Evolutionary conservation across 1,140 invertebrate genomes (phyloP), one percentile per base, ranked within the genome.

Genomic region (Goniozus legneri): DNA sequence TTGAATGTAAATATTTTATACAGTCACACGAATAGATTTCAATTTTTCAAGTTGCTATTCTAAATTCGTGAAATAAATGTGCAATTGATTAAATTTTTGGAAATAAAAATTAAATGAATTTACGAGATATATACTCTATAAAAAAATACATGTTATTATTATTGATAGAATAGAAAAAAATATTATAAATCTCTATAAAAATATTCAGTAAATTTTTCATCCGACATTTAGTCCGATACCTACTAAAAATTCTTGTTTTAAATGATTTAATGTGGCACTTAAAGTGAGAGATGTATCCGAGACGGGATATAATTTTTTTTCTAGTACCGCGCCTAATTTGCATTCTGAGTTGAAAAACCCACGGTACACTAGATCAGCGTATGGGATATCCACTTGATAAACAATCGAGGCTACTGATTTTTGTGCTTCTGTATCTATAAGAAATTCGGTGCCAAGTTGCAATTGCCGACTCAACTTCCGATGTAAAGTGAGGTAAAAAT

Each of bases 381-480:
- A 82, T 1, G 87, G 85, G 22, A 91, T 61, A 58, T 91, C 84
- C 30, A 87, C 65, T 65, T 88, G 85, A 60, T 91, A 92, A 24
- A 81, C 84, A 20, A 91, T 67, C 1, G 82, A 81, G 7, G 83
- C 84, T n/a, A 80, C 74, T 15, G 84, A 83, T 47, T 89, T 84
- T 39, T 80, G 78, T 33, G 79, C 78, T 36, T 80, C 68, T 20
- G 84, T 65, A 61, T 84, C 85, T 2, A 80, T 80, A 49, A 83
- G 77, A 2, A 83, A 48, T 59, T 82, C 81, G 3, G 81, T 73
- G 7, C 80, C 81, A 41, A 89, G 64, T 54, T 81, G 84, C 3
- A 92, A 58, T 33, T 86, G 79, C 37, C 86, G 81, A 60, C 81
- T 84, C 12, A 84, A 80, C 64, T 82, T 84, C 19, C 86, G 85